Evolutionary conservation across 1,140 invertebrate genomes (phyloP), one percentile per base, ranked within the genome.

Genomic region (Danaus melanippus): DNA sequence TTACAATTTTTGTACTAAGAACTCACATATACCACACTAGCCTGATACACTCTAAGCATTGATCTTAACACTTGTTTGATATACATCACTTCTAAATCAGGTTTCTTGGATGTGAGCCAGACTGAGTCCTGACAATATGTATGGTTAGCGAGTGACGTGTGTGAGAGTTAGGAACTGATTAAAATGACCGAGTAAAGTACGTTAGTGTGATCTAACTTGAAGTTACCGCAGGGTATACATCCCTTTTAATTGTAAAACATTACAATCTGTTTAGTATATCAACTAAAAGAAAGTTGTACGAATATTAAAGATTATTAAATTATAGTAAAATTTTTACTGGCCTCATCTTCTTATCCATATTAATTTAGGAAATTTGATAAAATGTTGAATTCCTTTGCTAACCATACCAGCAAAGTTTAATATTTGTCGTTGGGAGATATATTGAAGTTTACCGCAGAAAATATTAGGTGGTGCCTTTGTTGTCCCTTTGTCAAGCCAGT

Each of bases 341-440:
- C 17, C 17, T 5, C 17, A 21, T 21, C 17, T n/a, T n/a, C n/a
- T 32, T 32, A 32, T 32, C 21, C 7, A 32, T 32, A 32, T 32
- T 32, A 32, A 32, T 21, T 2, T 32, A 32, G 21, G 6, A 32
- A 32, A 32, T 32, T 32, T 32, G 21, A 32, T 7, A 50, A 45
- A 44, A 44, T 12, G 10, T 47, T n/a, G 4, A 15, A 9, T 57
- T 57, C 21, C n/a, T 50, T 12, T 57, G 55, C 41, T 43, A 12
- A 51, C 55, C 10, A 49, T 57, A 57, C 55, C 42, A 43, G 47
- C 15, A 40, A 64, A 63, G 51, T 66, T 69, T 69, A 69, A 69
- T 69, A 66, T 68, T 68, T 68, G 66, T 69, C 61, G 52, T 57
- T 46, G 21, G 49, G 46, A 62, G 59, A 67, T 67, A 68, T 66